Percentiles rank a stretch among this genome's conserved stretches.
phyloP scores from a whole-genome alignment of 1,140 invertebrate genomes.

The Pissodes strobi region DNA sequence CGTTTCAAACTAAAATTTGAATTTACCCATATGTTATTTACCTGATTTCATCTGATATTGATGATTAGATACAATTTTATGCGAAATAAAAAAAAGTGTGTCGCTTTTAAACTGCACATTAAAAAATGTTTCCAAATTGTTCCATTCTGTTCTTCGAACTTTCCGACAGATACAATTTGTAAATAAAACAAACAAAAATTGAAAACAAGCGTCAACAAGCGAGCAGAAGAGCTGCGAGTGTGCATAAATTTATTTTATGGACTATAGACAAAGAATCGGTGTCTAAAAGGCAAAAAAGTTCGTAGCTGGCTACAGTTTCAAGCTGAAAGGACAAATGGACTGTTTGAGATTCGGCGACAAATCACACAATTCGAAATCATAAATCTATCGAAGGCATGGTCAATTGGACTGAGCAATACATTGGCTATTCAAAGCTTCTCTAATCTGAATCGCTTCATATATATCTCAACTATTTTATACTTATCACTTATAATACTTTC shows the following conservation, averaged over 20 bases:
- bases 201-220: constrained; percentile 10
- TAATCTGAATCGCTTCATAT: no score
- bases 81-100: no score
- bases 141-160: neutral
- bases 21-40: no score
- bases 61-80: no score
- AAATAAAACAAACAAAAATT: neutral
- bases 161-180: neutral
- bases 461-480: no score
- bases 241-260: constrained; percentile 22
- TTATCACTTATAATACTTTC: no score
- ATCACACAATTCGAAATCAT: constrained; percentile 50
- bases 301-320: constrained; percentile 12
- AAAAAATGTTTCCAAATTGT: neutral
- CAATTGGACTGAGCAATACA: neutral
- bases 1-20: no score
- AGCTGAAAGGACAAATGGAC: constrained; percentile 43
- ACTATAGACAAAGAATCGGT: constrained; percentile 22
- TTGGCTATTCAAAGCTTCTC: neutral
- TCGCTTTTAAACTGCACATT: no score
- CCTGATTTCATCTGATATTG: no score
- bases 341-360: constrained; percentile 46
- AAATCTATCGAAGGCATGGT: constrained; percentile 39
- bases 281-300: constrained; percentile 16
- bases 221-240: constrained; percentile 15